Percentiles rank a stretch among this genome's conserved stretches.
Conservation (phyloP, 2,113 vertebrate species). For the Gambusia affinis region DNA sequence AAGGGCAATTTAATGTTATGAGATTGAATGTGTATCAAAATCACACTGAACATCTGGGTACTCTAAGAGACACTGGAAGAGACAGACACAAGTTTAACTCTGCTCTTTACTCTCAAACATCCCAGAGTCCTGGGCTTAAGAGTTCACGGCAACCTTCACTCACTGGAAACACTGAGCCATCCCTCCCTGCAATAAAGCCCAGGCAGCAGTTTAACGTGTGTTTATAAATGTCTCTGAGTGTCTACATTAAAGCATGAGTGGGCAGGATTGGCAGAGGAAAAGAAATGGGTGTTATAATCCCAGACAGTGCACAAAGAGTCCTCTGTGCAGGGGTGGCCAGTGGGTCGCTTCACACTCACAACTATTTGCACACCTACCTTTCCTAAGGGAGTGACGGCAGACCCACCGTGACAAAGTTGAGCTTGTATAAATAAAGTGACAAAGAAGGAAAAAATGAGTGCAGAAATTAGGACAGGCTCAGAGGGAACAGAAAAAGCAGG, state of each 20-base stretch:
- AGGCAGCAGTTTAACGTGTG: conserved; percentile 57
- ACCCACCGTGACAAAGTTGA: conserved; percentile 49
- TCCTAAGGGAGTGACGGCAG: conserved; percentile 33
- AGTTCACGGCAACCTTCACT: conserved; percentile 71
- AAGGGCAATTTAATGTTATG: conserved; percentile 44
- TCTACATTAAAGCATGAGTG: conserved; percentile 52
- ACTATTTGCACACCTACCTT: conserved; percentile 40
- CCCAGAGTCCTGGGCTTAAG: conserved; percentile 58
- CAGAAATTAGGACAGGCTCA: conserved; percentile 39
- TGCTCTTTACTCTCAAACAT: too few species aligned
- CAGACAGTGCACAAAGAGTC: conserved; percentile 74
- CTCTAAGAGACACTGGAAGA: conserved; percentile 59
- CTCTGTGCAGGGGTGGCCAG: conserved; percentile 73
- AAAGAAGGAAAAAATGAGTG: conserved; percentile 73
- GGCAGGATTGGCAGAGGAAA: conserved; percentile 54
- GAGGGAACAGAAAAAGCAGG: conserved; percentile 13
- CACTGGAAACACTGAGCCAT: conserved; percentile 77
- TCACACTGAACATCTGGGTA: conserved; percentile 68
- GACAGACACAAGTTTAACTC: too few species aligned
- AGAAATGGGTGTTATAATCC: conserved; percentile 71
- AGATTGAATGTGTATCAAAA: conserved; percentile 48
- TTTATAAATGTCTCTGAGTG: conserved; percentile 36
- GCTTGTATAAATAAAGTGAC: conserved; percentile 72
- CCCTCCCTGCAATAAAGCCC: conserved; percentile 62
- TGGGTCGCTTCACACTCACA: conserved; percentile 50